Base-by-base conservation (phyloP, 2,113 vertebrate species). In the Podiceps cristatus region DNA sequence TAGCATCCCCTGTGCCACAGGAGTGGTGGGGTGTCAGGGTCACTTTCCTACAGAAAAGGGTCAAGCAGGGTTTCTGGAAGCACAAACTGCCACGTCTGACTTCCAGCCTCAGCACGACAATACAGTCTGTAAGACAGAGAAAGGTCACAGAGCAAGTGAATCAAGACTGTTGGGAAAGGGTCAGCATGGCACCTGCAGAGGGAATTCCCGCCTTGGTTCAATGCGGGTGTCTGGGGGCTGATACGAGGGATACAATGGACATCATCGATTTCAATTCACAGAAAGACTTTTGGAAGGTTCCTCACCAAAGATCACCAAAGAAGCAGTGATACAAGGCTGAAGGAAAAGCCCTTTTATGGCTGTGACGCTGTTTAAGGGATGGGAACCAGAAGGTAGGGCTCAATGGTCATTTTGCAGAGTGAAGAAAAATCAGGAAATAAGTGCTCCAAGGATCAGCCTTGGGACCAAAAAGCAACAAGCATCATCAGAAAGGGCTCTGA, bases 401-500 rank as follows among this genome's bases (percentile, higher is more conserved):
- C 37, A 66, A 8, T 27, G 18, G 11, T 33, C 10, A 42, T 84
- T 73, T 53, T 0, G 0, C 6, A 45, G 19, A 45, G 8, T 35
- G 24, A 17, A 88, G 27, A 50, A 76, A 73, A 88, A 68, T 49
- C 33, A 81, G 7, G 37, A 53, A 68, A 77, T 13, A 14, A 5
- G 17, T 49, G 31, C 15, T 59, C 17, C 13, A 59, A 58, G 13
- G 4, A 53, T 58, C 33, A 49, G 0, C 7, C 64, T 8, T 40
- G 24, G 15, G 24, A 73, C 33, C 12, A 82, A 68, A 90, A 93
- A 83, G 8, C 13, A 45, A 10, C 4, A 73, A 6, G 1, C 1
- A 18, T 53, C 24, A 35, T 35, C n/a, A 72, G 49, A 71, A 95
- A 64, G 23, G 9, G 2, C 16, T 63, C 56, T 80, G 25, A 88